These are phyloP conservation scores for Scaptodrosophila lebanonensis DNA, from an alignment of 1,140 invertebrate species.

Conservation along the genomic window DNA sequence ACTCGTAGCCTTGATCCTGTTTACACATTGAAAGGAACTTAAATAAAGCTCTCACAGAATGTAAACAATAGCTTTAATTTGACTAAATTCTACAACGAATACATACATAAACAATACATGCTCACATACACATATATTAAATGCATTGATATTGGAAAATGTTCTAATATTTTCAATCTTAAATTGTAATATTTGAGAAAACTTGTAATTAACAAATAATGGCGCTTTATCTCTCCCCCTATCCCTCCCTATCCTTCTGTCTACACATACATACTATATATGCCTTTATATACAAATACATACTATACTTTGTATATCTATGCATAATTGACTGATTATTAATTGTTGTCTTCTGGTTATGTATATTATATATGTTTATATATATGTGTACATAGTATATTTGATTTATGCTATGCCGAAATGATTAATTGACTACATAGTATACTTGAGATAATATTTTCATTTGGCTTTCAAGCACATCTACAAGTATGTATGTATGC, in stretches of 20 bases:
- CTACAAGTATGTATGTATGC: constrained; percentile 21
- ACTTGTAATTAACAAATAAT: constrained; percentile 41
- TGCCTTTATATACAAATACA: constrained; percentile 62
- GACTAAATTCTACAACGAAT: too few species aligned
- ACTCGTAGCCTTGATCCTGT: constrained; percentile 7
- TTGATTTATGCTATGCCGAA: constrained; percentile 8
- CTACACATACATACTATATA: constrained; percentile 16
- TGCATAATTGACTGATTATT: constrained; percentile 56
- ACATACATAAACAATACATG: too few species aligned
- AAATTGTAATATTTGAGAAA: constrained; percentile 21
- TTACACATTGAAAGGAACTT: constrained; percentile 4
- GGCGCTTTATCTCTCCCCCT: too few species aligned
- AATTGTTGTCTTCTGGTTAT: constrained; percentile 6
- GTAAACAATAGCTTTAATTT: too few species aligned
- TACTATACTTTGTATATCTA: constrained; percentile 18
- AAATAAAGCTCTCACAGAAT: background rate
- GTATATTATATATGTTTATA: constrained; percentile 20
- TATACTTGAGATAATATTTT: constrained; percentile 67
- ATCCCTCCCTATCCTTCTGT: constrained; percentile 16
- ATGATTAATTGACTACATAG: constrained; percentile 68
- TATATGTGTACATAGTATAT: constrained; percentile 23
- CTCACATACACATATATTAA: too few species aligned
- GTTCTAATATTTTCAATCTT: too few species aligned
- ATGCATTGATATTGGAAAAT: too few species aligned
- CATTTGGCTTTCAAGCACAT: constrained; percentile 28